A percentile compares a stretch with the other conserved stretches of the same genome.
Evolutionary conservation across 2,113 vertebrate species (phyloP).

Genomic region (Cygnus atratus): DNA sequence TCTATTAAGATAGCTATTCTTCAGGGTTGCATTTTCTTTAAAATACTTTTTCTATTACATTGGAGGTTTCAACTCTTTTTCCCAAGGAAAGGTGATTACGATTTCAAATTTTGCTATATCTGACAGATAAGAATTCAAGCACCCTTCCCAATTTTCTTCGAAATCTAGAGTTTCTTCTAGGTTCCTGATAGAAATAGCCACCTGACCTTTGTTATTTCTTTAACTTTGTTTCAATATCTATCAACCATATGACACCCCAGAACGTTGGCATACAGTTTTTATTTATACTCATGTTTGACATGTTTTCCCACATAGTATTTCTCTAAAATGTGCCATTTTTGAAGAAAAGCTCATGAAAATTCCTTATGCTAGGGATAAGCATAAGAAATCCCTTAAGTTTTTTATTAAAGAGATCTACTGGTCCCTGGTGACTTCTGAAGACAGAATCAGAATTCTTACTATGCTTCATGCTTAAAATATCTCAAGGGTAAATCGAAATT

Average conservation of each 20-base stretch:
- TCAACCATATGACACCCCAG: background rate
- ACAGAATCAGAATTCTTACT: background rate
- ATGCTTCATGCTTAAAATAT: background rate
- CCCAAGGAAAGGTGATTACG: background rate
- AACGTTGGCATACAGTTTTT: background rate
- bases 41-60: background rate
- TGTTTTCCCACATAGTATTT: background rate
- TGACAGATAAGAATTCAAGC: background rate
- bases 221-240: background rate
- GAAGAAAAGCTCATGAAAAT: background rate
- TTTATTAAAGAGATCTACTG: background rate
- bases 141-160: background rate
- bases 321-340: background rate
- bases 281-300: background rate
- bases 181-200: background rate
- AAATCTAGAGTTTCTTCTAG: background rate
- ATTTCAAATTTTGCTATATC: background rate
- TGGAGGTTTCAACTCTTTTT: background rate
- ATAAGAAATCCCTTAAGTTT: background rate
- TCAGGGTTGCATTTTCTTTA: background rate
- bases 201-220: background rate
- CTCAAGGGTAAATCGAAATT: slow-evolving; percentile 13
- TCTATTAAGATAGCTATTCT: background rate
- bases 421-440: background rate
- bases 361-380: background rate